Base-by-base conservation (phyloP, 2,888 invertebrate genomes). In the Metalampra italica region DNA sequence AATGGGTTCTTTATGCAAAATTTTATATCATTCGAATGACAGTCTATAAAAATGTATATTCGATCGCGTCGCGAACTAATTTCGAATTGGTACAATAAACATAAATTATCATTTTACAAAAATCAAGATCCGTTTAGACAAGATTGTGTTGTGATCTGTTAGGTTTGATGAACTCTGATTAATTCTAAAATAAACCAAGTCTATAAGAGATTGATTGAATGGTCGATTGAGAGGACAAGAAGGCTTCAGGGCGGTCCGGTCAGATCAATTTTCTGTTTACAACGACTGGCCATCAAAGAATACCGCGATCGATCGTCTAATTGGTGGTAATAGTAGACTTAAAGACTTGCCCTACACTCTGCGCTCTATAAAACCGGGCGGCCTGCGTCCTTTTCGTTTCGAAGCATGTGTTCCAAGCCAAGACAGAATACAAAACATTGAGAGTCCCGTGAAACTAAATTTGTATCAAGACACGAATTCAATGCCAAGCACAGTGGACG, bases 261-360 rank as follows among this genome's bases (percentile, higher is more conserved):
- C 61, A 66, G 78, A 82, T 86, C 84, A 84, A 84, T 86, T 87
- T 85, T 81, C 79, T 82, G 76, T 83, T 83, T 79, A 84, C 78
- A 79, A 69, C 78, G 74, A 70, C 64, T 66, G 71, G 71, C 75
- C 76, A 86, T 87, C 87, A 87, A 87, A 84, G 69, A 66, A 68
- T 63, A 32, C 78, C 83, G 79, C 74, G 57, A 57, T 60, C 60
- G 62, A 62, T 66, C 66, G 59, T 71, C 82, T 88, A 88, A 88
- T 88, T 88, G 84, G 79, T 78, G 71, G 82, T 85, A 85, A 86
- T 82, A 79, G 73, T 70, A 78, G 73, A 76, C 75, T 71, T 46
- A 50, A 54, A 64, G 62, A 36, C 22, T 5, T 9, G 57, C 52
- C n/a, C 56, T 51, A 41, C 56, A n/a, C 60, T 54, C 54, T 46